A percentile compares a stretch with the other conserved stretches of the same genome.
Conservation (phyloP, 1,140 invertebrate species). For the Drosophila pandora region DNA sequence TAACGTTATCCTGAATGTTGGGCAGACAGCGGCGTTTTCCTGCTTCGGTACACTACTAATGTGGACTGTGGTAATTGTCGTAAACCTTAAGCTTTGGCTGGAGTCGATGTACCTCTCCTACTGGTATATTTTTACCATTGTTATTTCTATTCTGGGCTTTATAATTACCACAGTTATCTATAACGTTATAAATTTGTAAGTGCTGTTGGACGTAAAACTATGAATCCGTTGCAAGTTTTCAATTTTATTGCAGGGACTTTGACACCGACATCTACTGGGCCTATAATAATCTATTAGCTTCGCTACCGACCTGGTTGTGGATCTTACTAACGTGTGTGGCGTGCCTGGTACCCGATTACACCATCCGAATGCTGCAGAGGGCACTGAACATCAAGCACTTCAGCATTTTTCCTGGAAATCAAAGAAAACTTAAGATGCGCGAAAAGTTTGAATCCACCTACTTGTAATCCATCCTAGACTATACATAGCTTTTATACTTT, state of each 20-base stretch:
- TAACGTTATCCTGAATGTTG: constrained; percentile 83
- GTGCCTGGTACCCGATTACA: constrained; percentile 87
- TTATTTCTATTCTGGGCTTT: constrained; percentile 87
- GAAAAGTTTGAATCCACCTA: constrained; percentile 67
- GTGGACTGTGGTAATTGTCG: constrained; percentile 84
- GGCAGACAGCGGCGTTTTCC: constrained; percentile 84
- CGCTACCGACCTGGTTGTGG: constrained; percentile 86
- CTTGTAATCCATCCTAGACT: constrained; percentile 42
- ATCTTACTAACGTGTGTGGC: constrained; percentile 85
- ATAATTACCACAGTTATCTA: constrained; percentile 86
- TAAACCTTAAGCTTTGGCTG: constrained; percentile 87
- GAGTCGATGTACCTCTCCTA: constrained; percentile 88
- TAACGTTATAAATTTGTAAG: constrained; percentile 86
- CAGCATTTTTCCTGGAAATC: constrained; percentile 71
- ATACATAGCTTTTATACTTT: constrained; percentile 47
- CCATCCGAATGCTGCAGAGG: constrained; percentile 73
- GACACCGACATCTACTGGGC: constrained; percentile 87
- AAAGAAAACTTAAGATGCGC: constrained; percentile 64
- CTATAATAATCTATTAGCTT: constrained; percentile 86
- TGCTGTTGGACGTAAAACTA: constrained; percentile 6
- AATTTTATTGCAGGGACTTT: constrained; percentile 83
- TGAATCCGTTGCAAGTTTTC: not conserved
- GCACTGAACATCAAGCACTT: constrained; percentile 64
- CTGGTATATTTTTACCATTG: constrained; percentile 85
- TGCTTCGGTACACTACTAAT: constrained; percentile 85